Conservation (phyloP, 2,797 vertebrate species). For the Schizothorax lantsangensis region DNA sequence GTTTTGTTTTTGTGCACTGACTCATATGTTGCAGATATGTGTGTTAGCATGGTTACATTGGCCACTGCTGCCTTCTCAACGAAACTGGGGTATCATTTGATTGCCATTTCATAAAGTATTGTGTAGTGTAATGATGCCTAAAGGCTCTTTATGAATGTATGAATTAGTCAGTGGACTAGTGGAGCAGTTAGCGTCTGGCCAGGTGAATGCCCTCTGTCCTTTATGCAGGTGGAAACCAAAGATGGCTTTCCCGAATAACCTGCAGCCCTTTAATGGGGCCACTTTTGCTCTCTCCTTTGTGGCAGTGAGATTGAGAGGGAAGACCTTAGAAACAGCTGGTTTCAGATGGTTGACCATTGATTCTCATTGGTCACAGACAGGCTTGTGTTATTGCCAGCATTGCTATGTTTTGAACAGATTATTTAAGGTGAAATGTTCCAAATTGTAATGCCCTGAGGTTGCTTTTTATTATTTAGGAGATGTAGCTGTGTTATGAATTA, state of each 20-base stretch:
- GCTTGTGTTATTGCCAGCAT: not conserved
- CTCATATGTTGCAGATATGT: not conserved
- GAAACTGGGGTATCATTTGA: slow-evolving; percentile 9
- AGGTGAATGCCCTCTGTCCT: slow-evolving; percentile 36
- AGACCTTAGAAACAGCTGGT: not conserved
- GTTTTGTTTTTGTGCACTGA: slow-evolving; percentile 49
- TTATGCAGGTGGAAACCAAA: slow-evolving; percentile 45
- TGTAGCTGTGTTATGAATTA: too few relatives aligned
- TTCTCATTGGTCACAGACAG: not conserved
- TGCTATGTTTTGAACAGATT: not conserved
- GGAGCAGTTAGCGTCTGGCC: slow-evolving; percentile 33
- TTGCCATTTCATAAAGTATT: slow-evolving; percentile 14
- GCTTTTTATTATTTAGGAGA: not conserved
- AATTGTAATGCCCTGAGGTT: not conserved
- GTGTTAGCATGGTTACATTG: not conserved
- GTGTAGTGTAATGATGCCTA: slow-evolving; percentile 1
- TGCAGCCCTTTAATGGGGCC: not conserved
- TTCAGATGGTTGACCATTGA: slow-evolving; percentile 8
- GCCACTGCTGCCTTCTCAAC: not conserved
- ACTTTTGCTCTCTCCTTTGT: not conserved
- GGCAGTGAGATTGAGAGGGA: not conserved
- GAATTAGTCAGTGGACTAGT: slow-evolving; percentile 63
- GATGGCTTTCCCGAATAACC: slow-evolving; percentile 30
- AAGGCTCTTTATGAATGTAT: slow-evolving; percentile 49
- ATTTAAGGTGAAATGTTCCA: not conserved